These are phyloP conservation scores for Torymus auratus DNA, from an alignment of 2,888 invertebrate species.

Conservation along the genomic window DNA sequence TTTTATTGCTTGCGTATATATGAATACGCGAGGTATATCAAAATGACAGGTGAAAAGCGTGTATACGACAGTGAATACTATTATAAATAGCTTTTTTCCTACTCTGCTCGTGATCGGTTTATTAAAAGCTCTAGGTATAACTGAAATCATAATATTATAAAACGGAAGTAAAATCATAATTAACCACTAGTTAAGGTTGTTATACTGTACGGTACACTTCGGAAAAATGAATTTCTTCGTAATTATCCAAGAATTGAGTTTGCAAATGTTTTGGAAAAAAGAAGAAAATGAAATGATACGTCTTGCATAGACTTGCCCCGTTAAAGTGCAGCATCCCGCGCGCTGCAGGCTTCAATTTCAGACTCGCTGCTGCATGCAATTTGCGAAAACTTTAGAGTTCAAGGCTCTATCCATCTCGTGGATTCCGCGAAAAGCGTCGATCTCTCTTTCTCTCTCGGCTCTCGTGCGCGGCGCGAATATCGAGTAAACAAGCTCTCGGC, in stretches of 20 bases:
- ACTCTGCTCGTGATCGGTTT: too few species aligned
- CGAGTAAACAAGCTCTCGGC: conserved; percentile 41
- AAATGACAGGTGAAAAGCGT: conserved; percentile 27
- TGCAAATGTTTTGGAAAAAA: too few species aligned
- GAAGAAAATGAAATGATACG: too few species aligned
- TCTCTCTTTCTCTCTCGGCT: background rate
- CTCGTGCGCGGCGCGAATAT: background rate
- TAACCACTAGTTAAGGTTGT: too few species aligned
- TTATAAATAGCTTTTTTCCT: too few species aligned
- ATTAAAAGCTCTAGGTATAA: background rate
- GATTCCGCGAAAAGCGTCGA: conserved; percentile 31
- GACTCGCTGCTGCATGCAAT: background rate
- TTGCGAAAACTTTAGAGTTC: conserved; percentile 38
- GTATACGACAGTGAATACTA: background rate
- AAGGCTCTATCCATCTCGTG: conserved; percentile 8
- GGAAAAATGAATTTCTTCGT: too few species aligned
- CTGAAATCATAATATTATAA: too few species aligned
- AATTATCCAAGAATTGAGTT: too few species aligned
- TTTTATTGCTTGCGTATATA: conserved; percentile 3
- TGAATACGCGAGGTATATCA: conserved; percentile 5
- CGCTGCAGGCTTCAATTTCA: background rate
- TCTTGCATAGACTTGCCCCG: too few species aligned
- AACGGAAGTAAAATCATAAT: too few species aligned
- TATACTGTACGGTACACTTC: too few species aligned
- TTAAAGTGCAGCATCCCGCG: conserved; percentile 2